phyloP scores from a whole-genome alignment of 92 coral and sea anemone genomes.

The Epizoanthus illoricatus region DNA sequence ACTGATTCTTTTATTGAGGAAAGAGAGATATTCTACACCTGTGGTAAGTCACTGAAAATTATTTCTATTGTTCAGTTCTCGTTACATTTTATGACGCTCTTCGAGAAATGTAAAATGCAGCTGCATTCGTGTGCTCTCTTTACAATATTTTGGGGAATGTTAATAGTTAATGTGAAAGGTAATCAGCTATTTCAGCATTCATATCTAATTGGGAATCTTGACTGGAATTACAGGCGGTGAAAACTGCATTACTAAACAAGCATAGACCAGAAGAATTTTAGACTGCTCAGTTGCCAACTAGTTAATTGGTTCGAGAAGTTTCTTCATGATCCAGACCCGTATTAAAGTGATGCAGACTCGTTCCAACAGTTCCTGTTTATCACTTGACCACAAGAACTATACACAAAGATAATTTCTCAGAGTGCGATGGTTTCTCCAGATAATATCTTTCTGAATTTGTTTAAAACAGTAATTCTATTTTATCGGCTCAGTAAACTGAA shows the following conservation, averaged over 20 bases:
- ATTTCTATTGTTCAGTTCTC: neutral
- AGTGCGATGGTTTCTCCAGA: no score
- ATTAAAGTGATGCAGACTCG: no score
- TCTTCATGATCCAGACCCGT: no score
- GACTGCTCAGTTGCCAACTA: neutral
- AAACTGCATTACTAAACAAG: no score
- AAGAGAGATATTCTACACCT: neutral
- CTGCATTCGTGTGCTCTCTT: neutral
- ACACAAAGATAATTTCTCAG: no score
- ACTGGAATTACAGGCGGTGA: neutral
- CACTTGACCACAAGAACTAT: no score
- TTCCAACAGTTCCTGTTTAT: no score
- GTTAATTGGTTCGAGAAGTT: no score
- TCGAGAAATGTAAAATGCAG: neutral
- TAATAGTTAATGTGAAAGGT: neutral
- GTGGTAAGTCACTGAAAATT: neutral
- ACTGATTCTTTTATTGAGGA: neutral
- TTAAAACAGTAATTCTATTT: no score
- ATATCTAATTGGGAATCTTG: neutral
- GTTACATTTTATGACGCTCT: neutral
- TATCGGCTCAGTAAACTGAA: no score
- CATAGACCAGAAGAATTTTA: neutral
- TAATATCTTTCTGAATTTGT: no score
- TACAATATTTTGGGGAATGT: neutral
- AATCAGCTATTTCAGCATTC: neutral